Base-by-base conservation (phyloP, 2,888 invertebrate genomes). In the Aelia acuminata region DNA sequence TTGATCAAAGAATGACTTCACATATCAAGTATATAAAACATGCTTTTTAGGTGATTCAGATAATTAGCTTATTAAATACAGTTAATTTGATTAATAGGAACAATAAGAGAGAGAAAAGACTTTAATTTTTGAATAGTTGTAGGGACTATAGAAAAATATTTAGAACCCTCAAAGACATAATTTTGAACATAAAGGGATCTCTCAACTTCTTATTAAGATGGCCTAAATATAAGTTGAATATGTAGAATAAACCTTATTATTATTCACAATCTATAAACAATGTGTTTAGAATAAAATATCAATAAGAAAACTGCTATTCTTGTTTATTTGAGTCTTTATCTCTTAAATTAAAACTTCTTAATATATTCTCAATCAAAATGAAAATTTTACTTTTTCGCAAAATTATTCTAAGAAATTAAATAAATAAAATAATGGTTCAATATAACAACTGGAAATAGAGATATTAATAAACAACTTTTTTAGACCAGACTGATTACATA, bases 381-480 rank as follows among this genome's bases (percentile, higher is more conserved):
- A 35, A 70, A 70, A 31, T 70, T 26, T 20, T 35, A 18, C 20
- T n/a, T 70, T 5, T 31, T 20, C 18, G 20, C 7, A 70, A 1
- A 31, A 70, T 5, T 8, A 35, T 70, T 35, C 1, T 5, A 63
- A 15, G 15, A 26, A 57, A 57, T n/a, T 15, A 26, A 57, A 20
- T 57, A 57, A 70, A 7, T 70, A 35, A 18, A 18, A n/a, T n/a
- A 35, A 35, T 70, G 63, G 0, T 13, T 20, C 20, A 31, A 26
- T 15, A 70, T n/a, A 26, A 11, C 5, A 35, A 70, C 15, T 70
- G 31, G 63, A 35, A 70, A 18, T 5, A 35, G 31, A 70, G 18
- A 57, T 53, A n/a, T n/a, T n/a, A n/a, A 53, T 57, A 57, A 26
- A 57, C 31, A 70, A 70, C 35, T 70, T 70, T 70, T 70, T 70